phyloP scores from a whole-genome alignment of 1,140 invertebrate species.

The Odontomachus brunneus region DNA sequence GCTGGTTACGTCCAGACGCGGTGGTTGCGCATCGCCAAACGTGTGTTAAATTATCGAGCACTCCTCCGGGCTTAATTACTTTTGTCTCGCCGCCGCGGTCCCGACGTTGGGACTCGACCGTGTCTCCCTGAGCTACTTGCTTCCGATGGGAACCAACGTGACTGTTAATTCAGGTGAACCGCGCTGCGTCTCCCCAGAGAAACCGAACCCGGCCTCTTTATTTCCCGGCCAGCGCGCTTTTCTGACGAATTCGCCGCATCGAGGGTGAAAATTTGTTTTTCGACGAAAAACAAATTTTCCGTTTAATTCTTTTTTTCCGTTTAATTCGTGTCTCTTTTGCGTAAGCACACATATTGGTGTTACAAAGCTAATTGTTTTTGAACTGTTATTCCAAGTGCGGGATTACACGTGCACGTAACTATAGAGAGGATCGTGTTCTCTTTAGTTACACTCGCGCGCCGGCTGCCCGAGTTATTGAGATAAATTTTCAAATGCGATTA shows the following conservation, averaged over 20 bases:
- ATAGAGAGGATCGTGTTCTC: too few relatives aligned
- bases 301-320: neutral
- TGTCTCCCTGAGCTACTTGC: constrained; percentile 36
- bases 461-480: neutral
- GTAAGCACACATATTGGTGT: neutral
- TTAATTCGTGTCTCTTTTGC: too few relatives aligned
- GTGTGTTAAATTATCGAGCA: constrained; percentile 76
- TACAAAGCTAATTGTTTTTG: too few relatives aligned
- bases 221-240: neutral
- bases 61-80: constrained; percentile 76
- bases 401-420: too few relatives aligned
- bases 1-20: constrained; percentile 26
- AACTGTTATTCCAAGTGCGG: too few relatives aligned
- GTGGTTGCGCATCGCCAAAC: constrained; percentile 37
- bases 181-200: neutral
- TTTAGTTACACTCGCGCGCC: too few relatives aligned
- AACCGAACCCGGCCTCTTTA: neutral
- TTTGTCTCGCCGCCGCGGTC: constrained; percentile 68
- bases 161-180: constrained; percentile 58
- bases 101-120: constrained; percentile 60
- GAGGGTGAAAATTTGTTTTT: constrained; percentile 6
- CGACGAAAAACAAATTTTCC: too few relatives aligned
- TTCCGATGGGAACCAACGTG: constrained; percentile 55
- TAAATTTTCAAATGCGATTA: constrained; percentile 5
- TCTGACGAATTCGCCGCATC: neutral